A percentile compares a stretch with the other conserved stretches of the same genome.
Conservation (phyloP, 1,140 invertebrate genomes). For the Brachionus asplanchnoidis region DNA sequence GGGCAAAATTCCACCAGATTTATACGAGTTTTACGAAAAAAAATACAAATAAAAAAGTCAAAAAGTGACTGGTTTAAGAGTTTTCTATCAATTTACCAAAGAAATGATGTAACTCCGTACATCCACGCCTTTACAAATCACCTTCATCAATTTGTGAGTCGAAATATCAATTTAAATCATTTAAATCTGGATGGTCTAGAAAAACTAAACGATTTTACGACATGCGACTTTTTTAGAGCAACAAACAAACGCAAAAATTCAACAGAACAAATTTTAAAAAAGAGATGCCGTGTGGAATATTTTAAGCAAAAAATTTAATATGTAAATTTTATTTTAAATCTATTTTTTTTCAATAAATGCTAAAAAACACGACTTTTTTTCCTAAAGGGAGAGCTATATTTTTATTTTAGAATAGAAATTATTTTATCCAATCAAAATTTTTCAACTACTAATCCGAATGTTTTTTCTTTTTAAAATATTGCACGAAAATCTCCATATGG, state of each 20-base stretch:
- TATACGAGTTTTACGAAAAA: constrained; percentile 12
- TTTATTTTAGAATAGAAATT: too few species aligned
- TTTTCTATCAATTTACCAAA: constrained; percentile 13
- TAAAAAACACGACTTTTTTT: too few species aligned
- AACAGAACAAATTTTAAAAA: background rate
- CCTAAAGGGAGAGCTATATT: too few species aligned
- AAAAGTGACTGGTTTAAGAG: background rate
- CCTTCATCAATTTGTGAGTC: background rate
- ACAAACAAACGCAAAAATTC: background rate
- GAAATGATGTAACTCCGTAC: constrained; percentile 33
- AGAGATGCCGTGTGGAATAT: background rate
- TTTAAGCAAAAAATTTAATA: background rate
- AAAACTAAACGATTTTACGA: background rate
- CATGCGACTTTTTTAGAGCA: background rate
- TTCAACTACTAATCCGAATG: too few species aligned
- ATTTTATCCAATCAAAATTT: too few species aligned
- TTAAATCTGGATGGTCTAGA: background rate
- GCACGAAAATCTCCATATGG: too few species aligned
- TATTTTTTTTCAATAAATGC: background rate
- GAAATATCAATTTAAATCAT: too few species aligned
- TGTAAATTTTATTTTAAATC: background rate
- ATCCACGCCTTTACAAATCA: constrained; percentile 28
- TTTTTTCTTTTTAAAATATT: too few species aligned
- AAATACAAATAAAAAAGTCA: background rate
- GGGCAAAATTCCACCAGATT: background rate